Conservation (phyloP, 2,888 invertebrate species). For the Amphiduros pacificus region DNA sequence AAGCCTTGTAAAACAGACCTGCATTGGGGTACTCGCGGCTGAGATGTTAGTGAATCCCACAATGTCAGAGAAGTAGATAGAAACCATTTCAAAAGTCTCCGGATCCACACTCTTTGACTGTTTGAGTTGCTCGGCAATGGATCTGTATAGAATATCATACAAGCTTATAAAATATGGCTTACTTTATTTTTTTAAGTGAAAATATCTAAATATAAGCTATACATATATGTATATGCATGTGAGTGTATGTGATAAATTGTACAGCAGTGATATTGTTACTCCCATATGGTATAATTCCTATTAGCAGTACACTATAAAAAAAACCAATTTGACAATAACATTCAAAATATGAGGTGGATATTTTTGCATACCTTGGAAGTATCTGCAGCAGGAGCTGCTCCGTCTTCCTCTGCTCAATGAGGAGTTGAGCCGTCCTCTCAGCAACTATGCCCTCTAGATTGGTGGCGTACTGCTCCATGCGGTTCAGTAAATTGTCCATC, state of each 20-base stretch:
- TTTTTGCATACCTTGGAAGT: constrained; percentile 35
- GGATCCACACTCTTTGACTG: constrained; percentile 16
- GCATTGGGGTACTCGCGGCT: constrained; percentile 46
- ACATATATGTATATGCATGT: too few species aligned
- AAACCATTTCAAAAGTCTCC: constrained; percentile 17
- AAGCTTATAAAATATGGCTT: too few species aligned
- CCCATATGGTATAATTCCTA: too few species aligned
- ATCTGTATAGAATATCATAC: too few species aligned
- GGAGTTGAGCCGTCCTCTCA: constrained; percentile 37
- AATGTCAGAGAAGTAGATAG: constrained; percentile 33
- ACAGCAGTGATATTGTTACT: too few species aligned
- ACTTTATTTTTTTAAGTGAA: too few species aligned
- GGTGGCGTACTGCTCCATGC: constrained; percentile 44
- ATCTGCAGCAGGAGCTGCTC: constrained; percentile 41
- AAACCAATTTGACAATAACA: too few species aligned
- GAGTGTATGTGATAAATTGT: too few species aligned
- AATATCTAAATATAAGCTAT: too few species aligned
- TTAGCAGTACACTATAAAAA: too few species aligned
- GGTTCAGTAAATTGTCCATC: constrained; percentile 38
- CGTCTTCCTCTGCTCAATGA: constrained; percentile 39
- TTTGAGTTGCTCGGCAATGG: constrained; percentile 22
- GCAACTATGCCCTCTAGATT: constrained; percentile 43
- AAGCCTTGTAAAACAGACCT: too few species aligned
- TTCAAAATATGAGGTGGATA: too few species aligned
- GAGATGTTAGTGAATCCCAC: constrained; percentile 50